These are phyloP conservation scores for Lamellibrachia columna DNA, from an alignment of 2,888 invertebrate genomes.

Conservation along the genomic window DNA sequence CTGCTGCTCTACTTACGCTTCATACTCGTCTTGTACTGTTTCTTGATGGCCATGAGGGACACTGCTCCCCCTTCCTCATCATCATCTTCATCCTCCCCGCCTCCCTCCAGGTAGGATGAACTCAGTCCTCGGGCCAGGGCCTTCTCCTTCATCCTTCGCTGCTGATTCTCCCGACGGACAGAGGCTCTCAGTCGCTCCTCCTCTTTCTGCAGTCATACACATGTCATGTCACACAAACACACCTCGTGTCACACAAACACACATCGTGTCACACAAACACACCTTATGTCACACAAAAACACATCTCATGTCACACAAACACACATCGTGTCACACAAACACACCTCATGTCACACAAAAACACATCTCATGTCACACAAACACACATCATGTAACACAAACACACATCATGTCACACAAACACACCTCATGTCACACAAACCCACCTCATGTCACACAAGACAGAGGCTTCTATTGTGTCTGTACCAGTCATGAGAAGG, in stretches of 20 bases:
- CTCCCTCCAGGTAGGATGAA: slow-evolving; percentile 70
- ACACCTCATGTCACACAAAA: no score
- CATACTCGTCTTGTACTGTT: slow-evolving; percentile 78
- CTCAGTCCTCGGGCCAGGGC: slow-evolving; percentile 67
- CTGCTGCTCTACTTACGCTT: neutral
- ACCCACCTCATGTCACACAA: no score
- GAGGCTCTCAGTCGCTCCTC: slow-evolving; percentile 94
- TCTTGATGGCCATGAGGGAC: slow-evolving; percentile 92
- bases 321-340: no score
- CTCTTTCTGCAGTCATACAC: slow-evolving; percentile 79
- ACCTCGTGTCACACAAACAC: neutral
- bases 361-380: no score
- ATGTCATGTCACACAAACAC: slow-evolving; percentile 19
- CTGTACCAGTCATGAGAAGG: no score
- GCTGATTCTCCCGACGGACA: slow-evolving; percentile 77
- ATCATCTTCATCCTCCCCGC: slow-evolving; percentile 78
- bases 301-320: no score
- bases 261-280: no score
- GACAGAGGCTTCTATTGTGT: no score
- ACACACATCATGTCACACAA: no score
- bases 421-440: no score
- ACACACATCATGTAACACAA: no score
- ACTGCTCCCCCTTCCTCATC: slow-evolving; percentile 81
- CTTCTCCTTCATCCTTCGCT: slow-evolving; percentile 70
- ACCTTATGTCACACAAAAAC: no score